A percentile compares a stretch with the other conserved stretches of the same genome.
These are phyloP conservation scores for Ptychobarbus kaznakovi DNA, from an alignment of 2,797 vertebrate genomes.

Conservation along the genomic window DNA sequence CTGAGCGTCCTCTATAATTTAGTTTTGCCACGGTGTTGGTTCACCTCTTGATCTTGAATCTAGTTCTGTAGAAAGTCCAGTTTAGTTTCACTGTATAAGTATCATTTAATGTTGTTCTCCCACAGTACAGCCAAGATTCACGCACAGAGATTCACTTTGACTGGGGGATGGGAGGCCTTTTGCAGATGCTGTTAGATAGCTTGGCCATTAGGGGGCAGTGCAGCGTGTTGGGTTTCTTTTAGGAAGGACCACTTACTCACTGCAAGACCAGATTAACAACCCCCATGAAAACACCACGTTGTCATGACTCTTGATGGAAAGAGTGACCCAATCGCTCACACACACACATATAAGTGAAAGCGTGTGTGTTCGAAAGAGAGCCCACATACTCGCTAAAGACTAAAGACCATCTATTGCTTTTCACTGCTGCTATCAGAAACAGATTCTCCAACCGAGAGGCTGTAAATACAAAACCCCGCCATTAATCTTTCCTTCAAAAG, in stretches of 20 bases:
- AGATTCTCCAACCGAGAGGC: slow-evolving; percentile 51
- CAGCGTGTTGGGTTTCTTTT: slow-evolving; percentile 60
- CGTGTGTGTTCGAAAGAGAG: background rate
- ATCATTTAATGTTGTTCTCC: background rate
- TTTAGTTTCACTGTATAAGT: background rate
- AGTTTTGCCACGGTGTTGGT: background rate
- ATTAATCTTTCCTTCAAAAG: slow-evolving; percentile 54
- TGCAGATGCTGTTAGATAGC: slow-evolving; percentile 44
- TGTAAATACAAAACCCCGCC: slow-evolving; percentile 55
- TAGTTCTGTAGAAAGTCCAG: background rate
- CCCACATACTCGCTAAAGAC: slow-evolving; percentile 8
- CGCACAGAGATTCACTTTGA: background rate
- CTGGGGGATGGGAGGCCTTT: slow-evolving; percentile 59
- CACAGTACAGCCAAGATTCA: background rate
- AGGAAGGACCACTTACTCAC: slow-evolving; percentile 52
- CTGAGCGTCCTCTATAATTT: background rate
- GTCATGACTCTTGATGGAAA: slow-evolving; percentile 57
- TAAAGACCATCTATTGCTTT: slow-evolving; percentile 49
- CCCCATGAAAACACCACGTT: slow-evolving; percentile 56
- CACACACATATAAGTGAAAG: slow-evolving; percentile 18
- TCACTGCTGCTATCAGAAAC: slow-evolving; percentile 52
- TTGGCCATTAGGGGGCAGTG: slow-evolving; percentile 63
- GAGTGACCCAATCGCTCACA: slow-evolving; percentile 40
- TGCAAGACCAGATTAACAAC: slow-evolving; percentile 58
- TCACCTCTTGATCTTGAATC: background rate